These are phyloP conservation scores for Tetragonula clypearis DNA, from an alignment of 1,140 invertebrate genomes.

Conservation along the genomic window DNA sequence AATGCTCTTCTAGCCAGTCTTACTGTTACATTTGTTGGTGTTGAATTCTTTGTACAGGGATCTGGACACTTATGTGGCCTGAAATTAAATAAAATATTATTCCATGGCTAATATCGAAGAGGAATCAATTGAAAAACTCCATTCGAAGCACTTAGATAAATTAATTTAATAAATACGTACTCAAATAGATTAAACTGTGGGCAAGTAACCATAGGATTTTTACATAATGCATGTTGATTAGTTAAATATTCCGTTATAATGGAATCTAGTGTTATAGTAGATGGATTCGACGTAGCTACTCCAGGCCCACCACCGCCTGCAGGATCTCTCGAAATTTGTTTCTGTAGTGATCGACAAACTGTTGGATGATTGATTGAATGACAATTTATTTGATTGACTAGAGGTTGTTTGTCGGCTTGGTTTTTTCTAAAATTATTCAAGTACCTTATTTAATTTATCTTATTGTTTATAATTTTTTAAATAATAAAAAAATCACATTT, in stretches of 20 bases:
- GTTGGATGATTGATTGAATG: slow-evolving; percentile 54
- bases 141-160: slow-evolving; percentile 26
- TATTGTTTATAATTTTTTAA: background rate
- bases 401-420: slow-evolving; percentile 71
- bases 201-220: slow-evolving; percentile 95
- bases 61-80: slow-evolving; percentile 97
- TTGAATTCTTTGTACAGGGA: slow-evolving; percentile 87
- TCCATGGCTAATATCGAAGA: background rate
- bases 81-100: slow-evolving; percentile 55
- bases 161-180: slow-evolving; percentile 80
- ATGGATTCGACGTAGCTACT: slow-evolving; percentile 72
- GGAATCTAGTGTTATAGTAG: slow-evolving; percentile 90
- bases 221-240: slow-evolving; percentile 97
- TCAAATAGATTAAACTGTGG: slow-evolving; percentile 94
- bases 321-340: slow-evolving; percentile 83
- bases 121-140: background rate
- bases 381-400: slow-evolving; percentile 52
- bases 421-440: slow-evolving; percentile 67
- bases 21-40: slow-evolving; percentile 88
- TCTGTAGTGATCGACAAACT: slow-evolving; percentile 84
- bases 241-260: slow-evolving; percentile 98
- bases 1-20: slow-evolving; percentile 83
- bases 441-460: background rate
- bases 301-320: slow-evolving; percentile 66
- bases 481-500: slow-evolving; percentile 2